phyloP scores from a whole-genome alignment of 2,113 vertebrate genomes.

The Leucopsar rothschildi region DNA sequence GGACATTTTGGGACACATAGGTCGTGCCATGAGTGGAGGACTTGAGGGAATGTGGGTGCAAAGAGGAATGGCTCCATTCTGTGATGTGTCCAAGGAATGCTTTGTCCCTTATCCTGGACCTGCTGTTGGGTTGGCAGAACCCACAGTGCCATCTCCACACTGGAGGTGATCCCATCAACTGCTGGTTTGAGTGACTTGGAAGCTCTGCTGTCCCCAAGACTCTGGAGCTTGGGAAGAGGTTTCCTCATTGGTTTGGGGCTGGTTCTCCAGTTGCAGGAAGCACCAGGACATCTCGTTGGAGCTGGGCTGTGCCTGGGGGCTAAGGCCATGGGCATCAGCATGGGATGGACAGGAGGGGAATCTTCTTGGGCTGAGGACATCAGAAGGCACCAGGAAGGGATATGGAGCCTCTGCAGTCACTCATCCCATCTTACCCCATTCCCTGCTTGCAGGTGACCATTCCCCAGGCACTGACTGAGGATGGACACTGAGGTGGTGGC shows the following conservation, averaged over 20 bases:
- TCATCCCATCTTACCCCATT: accelerated
- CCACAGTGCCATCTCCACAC: not conserved
- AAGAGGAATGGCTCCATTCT: accelerated
- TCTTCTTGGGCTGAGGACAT: not conserved
- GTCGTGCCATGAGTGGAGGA: accelerated
- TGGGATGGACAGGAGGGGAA: not conserved
- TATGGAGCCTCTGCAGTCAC: accelerated
- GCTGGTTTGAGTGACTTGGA: not conserved
- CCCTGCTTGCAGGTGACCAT: slow-evolving; percentile 34
- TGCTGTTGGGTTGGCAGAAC: not conserved
- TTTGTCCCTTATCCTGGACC: not conserved
- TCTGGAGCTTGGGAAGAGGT: not conserved
- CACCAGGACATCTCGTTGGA: not conserved
- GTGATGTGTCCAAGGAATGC: not conserved
- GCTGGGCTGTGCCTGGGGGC: not conserved
- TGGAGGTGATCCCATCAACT: accelerated
- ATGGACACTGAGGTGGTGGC: not conserved
- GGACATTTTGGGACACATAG: not conserved
- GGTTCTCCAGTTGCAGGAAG: not conserved
- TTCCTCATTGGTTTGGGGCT: not conserved
- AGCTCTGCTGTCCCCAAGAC: not conserved
- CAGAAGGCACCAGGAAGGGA: accelerated
- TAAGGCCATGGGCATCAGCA: accelerated
- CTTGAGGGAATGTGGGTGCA: not conserved
- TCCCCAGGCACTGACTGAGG: not conserved